A percentile compares a stretch with the other conserved stretches of the same genome.
Conservation (phyloP, 2,797 vertebrate species). For the Buphagus erythrorhynchus region DNA sequence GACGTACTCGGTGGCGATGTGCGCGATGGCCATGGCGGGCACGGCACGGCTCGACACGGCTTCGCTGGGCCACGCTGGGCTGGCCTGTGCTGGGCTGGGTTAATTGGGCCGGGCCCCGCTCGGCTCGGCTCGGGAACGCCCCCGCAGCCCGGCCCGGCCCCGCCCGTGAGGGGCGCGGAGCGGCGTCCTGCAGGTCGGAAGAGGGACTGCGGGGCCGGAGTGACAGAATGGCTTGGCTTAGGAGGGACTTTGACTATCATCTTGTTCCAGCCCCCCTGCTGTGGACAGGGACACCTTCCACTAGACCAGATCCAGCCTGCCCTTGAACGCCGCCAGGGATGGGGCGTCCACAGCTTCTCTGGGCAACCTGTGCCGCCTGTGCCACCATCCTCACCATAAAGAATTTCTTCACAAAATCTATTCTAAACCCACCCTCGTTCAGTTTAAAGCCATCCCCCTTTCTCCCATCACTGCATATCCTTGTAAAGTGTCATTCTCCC, state of each 20-base stretch:
- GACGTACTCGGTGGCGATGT: conserved; percentile 92
- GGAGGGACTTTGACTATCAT: too few relatives aligned
- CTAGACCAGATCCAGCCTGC: background rate
- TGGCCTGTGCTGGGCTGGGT: fast-evolving
- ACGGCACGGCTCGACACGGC: fast-evolving
- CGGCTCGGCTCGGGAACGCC: background rate
- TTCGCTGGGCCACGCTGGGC: too few relatives aligned
- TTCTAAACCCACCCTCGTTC: background rate
- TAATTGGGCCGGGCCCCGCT: background rate
- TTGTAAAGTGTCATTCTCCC: background rate
- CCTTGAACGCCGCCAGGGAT: background rate
- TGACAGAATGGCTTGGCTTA: fast-evolving
- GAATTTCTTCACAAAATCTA: background rate
- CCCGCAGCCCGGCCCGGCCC: background rate
- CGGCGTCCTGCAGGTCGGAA: too few relatives aligned
- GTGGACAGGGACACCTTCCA: background rate
- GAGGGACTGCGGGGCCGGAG: too few relatives aligned
- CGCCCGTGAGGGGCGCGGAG: background rate
- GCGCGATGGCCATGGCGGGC: conserved; percentile 89
- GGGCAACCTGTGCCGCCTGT: background rate
- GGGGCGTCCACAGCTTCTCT: background rate
- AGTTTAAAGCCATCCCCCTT: background rate
- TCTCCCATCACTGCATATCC: background rate
- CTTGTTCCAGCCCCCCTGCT: background rate
- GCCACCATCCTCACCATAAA: background rate